Evolutionary conservation across 2,797 vertebrate genomes (phyloP).

Genomic region (Zonotrichia albicollis): DNA sequence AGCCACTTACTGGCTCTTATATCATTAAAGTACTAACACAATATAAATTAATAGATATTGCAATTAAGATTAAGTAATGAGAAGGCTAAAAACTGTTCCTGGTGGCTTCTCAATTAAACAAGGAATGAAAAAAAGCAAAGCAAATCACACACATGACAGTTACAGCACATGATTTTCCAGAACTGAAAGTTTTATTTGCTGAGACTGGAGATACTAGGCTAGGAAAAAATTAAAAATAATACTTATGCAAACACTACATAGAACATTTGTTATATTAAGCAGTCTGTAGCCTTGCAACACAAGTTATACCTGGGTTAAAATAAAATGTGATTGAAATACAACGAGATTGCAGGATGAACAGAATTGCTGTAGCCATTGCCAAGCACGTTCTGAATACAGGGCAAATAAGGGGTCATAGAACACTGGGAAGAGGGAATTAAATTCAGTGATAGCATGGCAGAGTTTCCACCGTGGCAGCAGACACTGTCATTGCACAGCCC

Average conservation of each 20-base stretch:
- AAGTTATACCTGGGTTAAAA: neutral
- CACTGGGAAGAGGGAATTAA: neutral
- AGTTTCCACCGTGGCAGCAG: neutral
- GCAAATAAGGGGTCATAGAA: neutral
- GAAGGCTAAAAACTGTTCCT: neutral
- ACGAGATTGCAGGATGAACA: neutral
- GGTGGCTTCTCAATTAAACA: constrained; percentile 45
- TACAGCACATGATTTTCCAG: neutral
- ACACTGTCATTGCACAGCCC: neutral
- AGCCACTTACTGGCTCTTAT: constrained; percentile 18
- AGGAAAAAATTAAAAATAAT: neutral
- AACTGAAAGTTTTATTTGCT: neutral
- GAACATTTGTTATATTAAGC: neutral
- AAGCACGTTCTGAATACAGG: neutral
- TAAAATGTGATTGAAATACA: neutral
- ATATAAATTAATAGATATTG: constrained; percentile 65
- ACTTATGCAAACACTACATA: neutral
- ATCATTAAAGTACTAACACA: constrained; percentile 41
- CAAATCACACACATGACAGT: neutral
- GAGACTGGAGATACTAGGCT: neutral
- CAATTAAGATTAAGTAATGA: constrained; percentile 59
- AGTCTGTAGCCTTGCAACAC: neutral
- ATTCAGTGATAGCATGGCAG: neutral
- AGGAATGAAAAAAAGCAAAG: neutral
- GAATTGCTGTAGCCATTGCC: neutral